Conservation (phyloP, 2,797 vertebrate genomes). For the Anolis apletophallus region DNA sequence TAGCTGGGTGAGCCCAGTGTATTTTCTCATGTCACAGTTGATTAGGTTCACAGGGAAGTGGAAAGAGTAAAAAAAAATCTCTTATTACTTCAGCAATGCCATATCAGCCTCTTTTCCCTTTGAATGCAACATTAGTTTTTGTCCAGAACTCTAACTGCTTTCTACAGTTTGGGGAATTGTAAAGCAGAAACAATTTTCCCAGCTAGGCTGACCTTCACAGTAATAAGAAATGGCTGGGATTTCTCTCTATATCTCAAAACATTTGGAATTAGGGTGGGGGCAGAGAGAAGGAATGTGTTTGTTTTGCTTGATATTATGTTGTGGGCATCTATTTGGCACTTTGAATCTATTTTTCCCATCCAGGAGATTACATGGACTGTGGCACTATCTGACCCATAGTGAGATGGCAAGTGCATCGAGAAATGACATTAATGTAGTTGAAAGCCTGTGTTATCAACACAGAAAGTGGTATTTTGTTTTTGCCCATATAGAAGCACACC, state of each 20-base stretch:
- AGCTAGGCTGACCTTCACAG: conserved; percentile 86
- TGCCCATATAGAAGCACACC: conserved; percentile 70
- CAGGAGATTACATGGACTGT: conserved; percentile 89
- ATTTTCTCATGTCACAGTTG: conserved; percentile 99
- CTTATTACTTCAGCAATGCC: conserved; percentile 85
- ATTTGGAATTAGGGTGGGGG: conserved; percentile 63
- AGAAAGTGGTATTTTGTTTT: conserved; percentile 75
- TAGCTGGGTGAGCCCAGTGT: conserved; percentile 90
- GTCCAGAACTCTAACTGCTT: conserved; percentile 87
- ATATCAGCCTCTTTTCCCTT: conserved; percentile 86
- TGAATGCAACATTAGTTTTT: conserved; percentile 89
- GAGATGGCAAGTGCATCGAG: conserved; percentile 79
- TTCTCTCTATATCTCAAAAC: conserved; percentile 81
- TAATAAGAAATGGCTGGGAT: conserved; percentile 87
- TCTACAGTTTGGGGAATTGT: conserved; percentile 87
- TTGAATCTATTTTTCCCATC: conserved; percentile 81
- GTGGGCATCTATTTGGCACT: conserved; percentile 79
- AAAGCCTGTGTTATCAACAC: conserved; percentile 80
- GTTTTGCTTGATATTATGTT: conserved; percentile 81
- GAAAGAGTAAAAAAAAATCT: conserved; percentile 86
- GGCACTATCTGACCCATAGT: conserved; percentile 87
- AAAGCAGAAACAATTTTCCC: conserved; percentile 89
- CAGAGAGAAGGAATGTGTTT: conserved; percentile 74
- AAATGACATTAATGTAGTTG: conserved; percentile 81
- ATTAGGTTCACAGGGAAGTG: conserved; percentile 94